Evolutionary conservation across 2,888 invertebrate genomes (phyloP), one percentile per base, ranked within the genome.

Genomic region (Dioctria linearis): DNA sequence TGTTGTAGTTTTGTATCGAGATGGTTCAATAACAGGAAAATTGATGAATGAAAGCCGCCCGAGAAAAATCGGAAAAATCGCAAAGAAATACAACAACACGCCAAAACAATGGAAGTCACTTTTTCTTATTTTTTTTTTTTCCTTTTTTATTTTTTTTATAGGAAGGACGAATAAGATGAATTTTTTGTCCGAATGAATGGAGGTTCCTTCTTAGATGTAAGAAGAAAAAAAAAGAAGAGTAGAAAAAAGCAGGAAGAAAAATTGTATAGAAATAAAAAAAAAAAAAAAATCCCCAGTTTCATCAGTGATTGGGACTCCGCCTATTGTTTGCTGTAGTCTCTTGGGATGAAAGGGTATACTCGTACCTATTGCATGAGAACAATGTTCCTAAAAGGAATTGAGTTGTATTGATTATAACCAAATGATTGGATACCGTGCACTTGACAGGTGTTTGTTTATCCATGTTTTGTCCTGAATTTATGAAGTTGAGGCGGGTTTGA

Each of bases 351-450:
- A 76, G 63, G 76, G 76, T 76, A 76, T 25, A 25, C 2, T 25
- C 25, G 25, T 25, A 25, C 25, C 25, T 25, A 25, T 49, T 76
- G 49, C 63, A 37, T 4, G 43, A 37, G 43, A 5, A 76, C 76
- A 76, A 76, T 63, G 37, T 42, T 13, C 76, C 25, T 49, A 63
- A 76, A 76, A 61, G 43, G 46, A 63, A 57, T 49, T 42, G 57
- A 66, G 76, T n/a, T 42, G n/a, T 39, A 76, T 76, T 76, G 76
- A 76, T 76, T 76, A 76, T 76, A 11, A 57, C 54, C 65, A 65
- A 80, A 79, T 76, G 79, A 81, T 81, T 81, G 81, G 81, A 71
- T 78, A 69, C 78, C 76, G 82, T 82, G 82, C 76, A 80, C 65
- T 80, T 82, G 82, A 82, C 82, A 82, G 82, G 81, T 78, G 76